phyloP scores from a whole-genome alignment of 2,888 invertebrate species.

The Cryptocheilus praepositus region DNA sequence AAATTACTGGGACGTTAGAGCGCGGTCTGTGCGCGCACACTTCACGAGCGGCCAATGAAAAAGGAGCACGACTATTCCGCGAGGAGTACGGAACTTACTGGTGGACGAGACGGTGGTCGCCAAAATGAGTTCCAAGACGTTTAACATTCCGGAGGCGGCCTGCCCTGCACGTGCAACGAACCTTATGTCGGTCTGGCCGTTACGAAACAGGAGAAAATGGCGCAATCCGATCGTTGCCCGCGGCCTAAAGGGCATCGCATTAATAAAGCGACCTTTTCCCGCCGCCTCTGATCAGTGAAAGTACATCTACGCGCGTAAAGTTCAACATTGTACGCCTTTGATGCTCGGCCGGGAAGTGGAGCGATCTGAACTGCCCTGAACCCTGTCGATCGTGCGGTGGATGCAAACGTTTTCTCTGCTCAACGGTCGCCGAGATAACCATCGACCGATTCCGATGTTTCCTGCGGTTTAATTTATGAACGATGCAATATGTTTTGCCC shows the following conservation, averaged over 20 bases:
- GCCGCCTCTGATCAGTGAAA: slow-evolving; percentile 3
- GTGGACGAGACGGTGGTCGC: slow-evolving; percentile 22
- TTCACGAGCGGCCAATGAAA: slow-evolving; percentile 43
- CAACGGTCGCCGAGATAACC: too few species aligned
- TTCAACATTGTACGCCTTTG: too few species aligned
- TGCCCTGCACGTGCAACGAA: slow-evolving; percentile 18
- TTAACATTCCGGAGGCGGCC: slow-evolving; percentile 50
- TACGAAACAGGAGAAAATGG: slow-evolving; percentile 24
- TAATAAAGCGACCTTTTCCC: slow-evolving; percentile 13
- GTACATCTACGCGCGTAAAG: slow-evolving; percentile 8
- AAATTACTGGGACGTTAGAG: slow-evolving; percentile 43
- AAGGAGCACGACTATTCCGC: slow-evolving; percentile 42
- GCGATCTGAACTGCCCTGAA: too few species aligned
- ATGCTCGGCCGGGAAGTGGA: too few species aligned
- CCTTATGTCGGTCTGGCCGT: slow-evolving; percentile 35
- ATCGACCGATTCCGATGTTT: too few species aligned
- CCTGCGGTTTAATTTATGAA: too few species aligned
- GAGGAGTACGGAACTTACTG: slow-evolving; percentile 37
- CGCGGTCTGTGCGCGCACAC: slow-evolving; percentile 36
- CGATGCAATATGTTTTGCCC: too few species aligned
- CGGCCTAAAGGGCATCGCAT: slow-evolving; percentile 2
- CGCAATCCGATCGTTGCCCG: too few species aligned
- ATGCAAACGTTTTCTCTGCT: too few species aligned
- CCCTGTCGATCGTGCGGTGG: too few species aligned
- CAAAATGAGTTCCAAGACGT: slow-evolving; percentile 51